Evolutionary conservation across 2,888 invertebrate genomes (phyloP).

Genomic region (Limnephilus auricula): DNA sequence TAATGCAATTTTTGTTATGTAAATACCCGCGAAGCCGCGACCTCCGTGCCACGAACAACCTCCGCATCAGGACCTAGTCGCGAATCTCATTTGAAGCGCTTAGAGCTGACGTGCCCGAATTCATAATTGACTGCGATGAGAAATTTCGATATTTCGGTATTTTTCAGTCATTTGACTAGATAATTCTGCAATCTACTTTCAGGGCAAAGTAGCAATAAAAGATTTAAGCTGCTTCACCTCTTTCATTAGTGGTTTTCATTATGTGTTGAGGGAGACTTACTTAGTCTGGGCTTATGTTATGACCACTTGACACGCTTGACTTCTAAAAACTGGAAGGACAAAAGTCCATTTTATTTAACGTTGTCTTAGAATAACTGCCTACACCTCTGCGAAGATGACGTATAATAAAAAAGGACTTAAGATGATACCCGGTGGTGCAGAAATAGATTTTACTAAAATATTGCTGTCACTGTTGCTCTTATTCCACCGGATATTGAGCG

Average conservation of each 20-base stretch:
- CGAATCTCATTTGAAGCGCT: conserved; percentile 7
- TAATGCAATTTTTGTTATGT: not conserved
- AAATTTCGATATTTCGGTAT: not conserved
- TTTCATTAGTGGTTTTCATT: not conserved
- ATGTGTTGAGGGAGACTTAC: not conserved
- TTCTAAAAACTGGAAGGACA: not conserved
- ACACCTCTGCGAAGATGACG: not conserved
- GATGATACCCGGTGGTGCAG: too few relatives aligned
- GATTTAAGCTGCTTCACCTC: not conserved
- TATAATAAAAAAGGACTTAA: not conserved
- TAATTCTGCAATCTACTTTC: conserved; percentile 2
- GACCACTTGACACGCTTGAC: not conserved
- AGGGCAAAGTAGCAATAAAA: not conserved
- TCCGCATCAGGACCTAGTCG: not conserved
- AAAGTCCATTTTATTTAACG: not conserved
- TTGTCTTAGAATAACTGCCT: not conserved
- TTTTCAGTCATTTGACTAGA: not conserved
- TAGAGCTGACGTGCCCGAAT: conserved; percentile 28
- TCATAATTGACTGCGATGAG: conserved; percentile 7
- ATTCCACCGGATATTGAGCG: too few relatives aligned
- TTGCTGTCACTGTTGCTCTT: too few relatives aligned
- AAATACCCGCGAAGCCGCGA: not conserved
- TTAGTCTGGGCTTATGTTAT: not conserved
- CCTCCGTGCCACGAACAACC: not conserved
- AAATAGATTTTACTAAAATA: too few relatives aligned